A percentile compares a stretch with the other conserved stretches of the same genome.
Conservation (phyloP, 2,888 invertebrate species). For the Alentia gelatinosa region DNA sequence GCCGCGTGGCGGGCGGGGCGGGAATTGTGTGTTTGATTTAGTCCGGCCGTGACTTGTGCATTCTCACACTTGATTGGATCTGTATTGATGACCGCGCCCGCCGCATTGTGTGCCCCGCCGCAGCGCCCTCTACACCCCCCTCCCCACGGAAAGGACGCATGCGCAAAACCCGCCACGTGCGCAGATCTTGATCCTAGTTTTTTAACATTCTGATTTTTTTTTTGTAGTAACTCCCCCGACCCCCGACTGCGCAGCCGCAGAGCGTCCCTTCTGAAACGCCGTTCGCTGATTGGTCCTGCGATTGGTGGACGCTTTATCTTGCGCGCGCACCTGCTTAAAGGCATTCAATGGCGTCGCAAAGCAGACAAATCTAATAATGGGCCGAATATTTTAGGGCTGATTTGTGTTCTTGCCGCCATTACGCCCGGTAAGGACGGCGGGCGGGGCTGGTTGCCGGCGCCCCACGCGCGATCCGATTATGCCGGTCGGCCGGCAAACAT, state of each 20-base stretch:
- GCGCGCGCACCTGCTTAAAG: slow-evolving; percentile 16
- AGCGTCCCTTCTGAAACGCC: not conserved
- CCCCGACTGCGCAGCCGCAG: not conserved
- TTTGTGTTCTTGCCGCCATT: slow-evolving; percentile 39
- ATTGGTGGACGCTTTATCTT: slow-evolving; percentile 34
- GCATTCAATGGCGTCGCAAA: not conserved
- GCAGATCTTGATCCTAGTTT: too few species aligned
- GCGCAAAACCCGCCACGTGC: not conserved
- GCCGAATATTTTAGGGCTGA: slow-evolving; percentile 42
- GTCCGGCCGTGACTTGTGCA: not conserved
- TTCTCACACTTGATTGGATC: slow-evolving; percentile 45
- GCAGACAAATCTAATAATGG: slow-evolving; percentile 37
- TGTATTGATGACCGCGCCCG: slow-evolving; percentile 35
- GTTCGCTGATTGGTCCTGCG: slow-evolving; percentile 9
- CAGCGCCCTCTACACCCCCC: not conserved
- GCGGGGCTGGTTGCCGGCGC: not conserved
- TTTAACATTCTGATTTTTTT: too few species aligned
- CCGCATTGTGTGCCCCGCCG: not conserved
- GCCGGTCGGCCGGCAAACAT: not conserved
- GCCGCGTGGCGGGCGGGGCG: not conserved
- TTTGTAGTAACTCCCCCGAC: not conserved
- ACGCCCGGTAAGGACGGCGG: not conserved
- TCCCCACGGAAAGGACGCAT: not conserved
- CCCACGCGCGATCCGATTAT: slow-evolving; percentile 3
- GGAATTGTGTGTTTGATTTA: slow-evolving; percentile 46